These are phyloP conservation scores for Orchestia grillus DNA, from an alignment of 1,140 invertebrate species.

Conservation along the genomic window DNA sequence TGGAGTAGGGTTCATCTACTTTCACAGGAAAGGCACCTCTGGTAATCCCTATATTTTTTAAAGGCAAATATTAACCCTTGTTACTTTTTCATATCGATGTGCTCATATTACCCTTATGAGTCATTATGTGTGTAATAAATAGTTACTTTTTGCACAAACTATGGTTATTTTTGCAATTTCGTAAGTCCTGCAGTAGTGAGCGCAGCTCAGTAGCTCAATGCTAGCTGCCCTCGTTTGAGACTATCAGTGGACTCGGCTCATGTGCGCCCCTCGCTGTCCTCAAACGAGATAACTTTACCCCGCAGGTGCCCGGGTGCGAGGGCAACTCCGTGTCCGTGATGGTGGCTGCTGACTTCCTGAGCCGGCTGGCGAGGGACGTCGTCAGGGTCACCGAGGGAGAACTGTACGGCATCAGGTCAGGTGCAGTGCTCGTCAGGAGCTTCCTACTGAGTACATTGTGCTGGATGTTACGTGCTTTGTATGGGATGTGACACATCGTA, in stretches of 20 bases:
- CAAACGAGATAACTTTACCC: not conserved
- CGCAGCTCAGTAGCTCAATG: not conserved
- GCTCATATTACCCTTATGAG: not conserved
- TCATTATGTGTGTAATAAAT: not conserved
- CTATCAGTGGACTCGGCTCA: not conserved
- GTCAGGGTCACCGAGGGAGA: conserved; percentile 65
- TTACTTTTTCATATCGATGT: not conserved
- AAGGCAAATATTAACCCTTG: not conserved
- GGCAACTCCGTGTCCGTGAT: conserved; percentile 64
- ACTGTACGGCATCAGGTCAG: conserved; percentile 63
- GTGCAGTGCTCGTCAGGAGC: not conserved
- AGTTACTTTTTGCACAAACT: not conserved
- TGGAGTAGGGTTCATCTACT: not conserved
- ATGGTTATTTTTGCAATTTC: not conserved
- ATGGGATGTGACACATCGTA: not conserved
- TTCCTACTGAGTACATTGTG: not conserved
- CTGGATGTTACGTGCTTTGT: not conserved
- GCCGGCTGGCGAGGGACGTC: conserved; percentile 64
- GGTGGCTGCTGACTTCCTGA: conserved; percentile 66
- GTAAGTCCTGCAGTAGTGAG: not conserved
- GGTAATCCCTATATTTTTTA: not conserved
- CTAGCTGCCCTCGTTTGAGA: not conserved
- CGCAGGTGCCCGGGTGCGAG: conserved; percentile 65
- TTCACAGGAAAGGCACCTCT: too few species aligned
- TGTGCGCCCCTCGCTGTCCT: not conserved